A percentile compares a stretch with the other conserved stretches of the same genome.
phyloP scores from a whole-genome alignment of 2,113 vertebrate genomes.

The Rana temporaria region DNA sequence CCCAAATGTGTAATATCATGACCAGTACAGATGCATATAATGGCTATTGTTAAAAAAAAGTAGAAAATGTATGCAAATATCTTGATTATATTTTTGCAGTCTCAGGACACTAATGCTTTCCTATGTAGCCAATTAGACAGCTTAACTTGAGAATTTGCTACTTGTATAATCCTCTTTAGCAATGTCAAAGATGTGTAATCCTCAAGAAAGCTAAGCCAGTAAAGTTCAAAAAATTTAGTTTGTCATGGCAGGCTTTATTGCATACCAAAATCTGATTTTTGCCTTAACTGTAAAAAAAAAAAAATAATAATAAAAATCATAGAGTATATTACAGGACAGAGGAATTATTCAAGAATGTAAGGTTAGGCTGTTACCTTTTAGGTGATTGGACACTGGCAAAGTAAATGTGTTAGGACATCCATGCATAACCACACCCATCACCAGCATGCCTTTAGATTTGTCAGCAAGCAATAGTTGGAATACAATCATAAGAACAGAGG shows the following conservation, averaged over 20 bases:
- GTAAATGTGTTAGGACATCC: too few species aligned
- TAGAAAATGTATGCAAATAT: neutral
- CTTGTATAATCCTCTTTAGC: slow-evolving; percentile 34
- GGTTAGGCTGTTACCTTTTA: too few species aligned
- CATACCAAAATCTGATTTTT: neutral
- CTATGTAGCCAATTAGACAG: slow-evolving; percentile 40
- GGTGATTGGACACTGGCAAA: too few species aligned
- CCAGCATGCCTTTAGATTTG: too few species aligned
- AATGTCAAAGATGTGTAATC: slow-evolving; percentile 22
- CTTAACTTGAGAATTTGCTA: slow-evolving; percentile 1
- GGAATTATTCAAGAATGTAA: too few species aligned
- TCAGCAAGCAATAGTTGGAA: too few species aligned
- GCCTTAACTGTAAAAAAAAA: too few species aligned
- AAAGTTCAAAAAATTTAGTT: neutral
- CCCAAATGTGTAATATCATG: too few species aligned
- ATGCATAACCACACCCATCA: too few species aligned
- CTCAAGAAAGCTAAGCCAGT: neutral
- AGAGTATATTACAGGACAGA: too few species aligned
- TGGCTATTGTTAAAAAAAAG: neutral
- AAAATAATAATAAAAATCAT: too few species aligned
- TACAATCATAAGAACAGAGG: too few species aligned
- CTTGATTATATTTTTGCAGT: neutral
- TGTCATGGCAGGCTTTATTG: neutral
- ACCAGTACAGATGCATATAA: neutral
- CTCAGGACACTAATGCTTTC: slow-evolving; percentile 10